A percentile compares a stretch with the other conserved stretches of the same genome.
Evolutionary conservation across 2,797 vertebrate species (phyloP).

Genomic region (Clarias platycephalus): DNA sequence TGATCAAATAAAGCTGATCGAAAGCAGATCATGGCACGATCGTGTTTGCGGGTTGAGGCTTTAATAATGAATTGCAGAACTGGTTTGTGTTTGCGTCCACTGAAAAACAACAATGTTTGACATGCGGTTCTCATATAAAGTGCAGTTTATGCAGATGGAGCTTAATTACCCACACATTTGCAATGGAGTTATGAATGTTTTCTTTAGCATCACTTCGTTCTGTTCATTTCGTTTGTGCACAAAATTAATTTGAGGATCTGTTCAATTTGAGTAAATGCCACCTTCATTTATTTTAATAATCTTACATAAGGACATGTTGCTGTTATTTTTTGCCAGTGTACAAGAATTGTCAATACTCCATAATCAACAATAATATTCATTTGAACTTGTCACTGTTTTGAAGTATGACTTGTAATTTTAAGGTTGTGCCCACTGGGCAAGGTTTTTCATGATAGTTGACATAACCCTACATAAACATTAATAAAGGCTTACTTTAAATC

Average conservation of each 20-base stretch:
- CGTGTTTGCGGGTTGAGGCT: neutral
- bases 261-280: slow-evolving; percentile 6
- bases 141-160: neutral
- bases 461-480: neutral
- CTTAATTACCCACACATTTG: slow-evolving; percentile 4
- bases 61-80: slow-evolving; percentile 7
- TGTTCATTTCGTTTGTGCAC: neutral
- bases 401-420: neutral
- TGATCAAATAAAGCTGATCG: slow-evolving; percentile 35
- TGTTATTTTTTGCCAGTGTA: neutral
- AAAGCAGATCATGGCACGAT: slow-evolving; percentile 28
- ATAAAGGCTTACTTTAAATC: slow-evolving; percentile 1
- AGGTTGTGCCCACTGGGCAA: neutral
- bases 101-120: neutral
- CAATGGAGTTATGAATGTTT: neutral
- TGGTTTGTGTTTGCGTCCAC: neutral
- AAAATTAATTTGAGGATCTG: neutral
- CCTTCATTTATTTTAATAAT: slow-evolving; percentile 19
- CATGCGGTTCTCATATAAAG: neutral
- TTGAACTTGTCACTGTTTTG: neutral
- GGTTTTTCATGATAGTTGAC: neutral
- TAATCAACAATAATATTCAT: neutral
- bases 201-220: neutral
- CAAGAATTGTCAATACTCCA: too few relatives aligned
- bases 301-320: neutral